Percentiles rank a stretch among this genome's conserved stretches.
Conservation (phyloP, 2,888 invertebrate species). For the Drosophila antonietae region DNA sequence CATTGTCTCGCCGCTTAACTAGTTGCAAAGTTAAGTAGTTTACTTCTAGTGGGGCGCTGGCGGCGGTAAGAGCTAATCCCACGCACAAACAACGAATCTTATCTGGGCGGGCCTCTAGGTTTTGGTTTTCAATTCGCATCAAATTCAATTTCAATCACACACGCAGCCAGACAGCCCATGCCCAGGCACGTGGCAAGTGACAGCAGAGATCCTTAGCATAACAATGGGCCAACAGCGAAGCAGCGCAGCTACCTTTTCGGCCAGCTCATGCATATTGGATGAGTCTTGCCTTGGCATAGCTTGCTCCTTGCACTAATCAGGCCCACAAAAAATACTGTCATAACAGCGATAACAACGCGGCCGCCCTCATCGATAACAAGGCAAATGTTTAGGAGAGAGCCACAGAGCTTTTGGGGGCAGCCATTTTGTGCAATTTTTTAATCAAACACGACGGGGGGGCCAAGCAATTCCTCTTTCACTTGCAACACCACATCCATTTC, state of each 20-base stretch:
- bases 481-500: background rate
- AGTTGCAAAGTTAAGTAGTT: constrained; percentile 83
- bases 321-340: constrained; percentile 61
- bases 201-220: constrained; percentile 76
- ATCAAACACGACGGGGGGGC: constrained; percentile 35
- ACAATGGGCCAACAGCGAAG: constrained; percentile 57
- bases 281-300: constrained; percentile 37
- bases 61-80: constrained; percentile 44
- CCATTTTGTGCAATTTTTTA: constrained; percentile 60
- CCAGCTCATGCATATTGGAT: constrained; percentile 78
- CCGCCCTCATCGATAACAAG: constrained; percentile 37
- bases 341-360: constrained; percentile 70
- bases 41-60: constrained; percentile 59
- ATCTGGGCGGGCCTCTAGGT: constrained; percentile 32
- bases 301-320: constrained; percentile 63
- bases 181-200: constrained; percentile 74
- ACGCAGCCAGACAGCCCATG: constrained; percentile 40
- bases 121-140: constrained; percentile 55
- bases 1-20: constrained; percentile 75
- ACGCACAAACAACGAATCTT: constrained; percentile 44
- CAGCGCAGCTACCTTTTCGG: constrained; percentile 59
- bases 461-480: constrained; percentile 2
- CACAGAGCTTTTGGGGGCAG: constrained; percentile 26
- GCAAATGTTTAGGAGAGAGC: constrained; percentile 11
- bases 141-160: constrained; percentile 81